These are phyloP conservation scores for Sciurus niger DNA, from an alignment of 2,113 vertebrate species.

Conservation along the genomic window DNA sequence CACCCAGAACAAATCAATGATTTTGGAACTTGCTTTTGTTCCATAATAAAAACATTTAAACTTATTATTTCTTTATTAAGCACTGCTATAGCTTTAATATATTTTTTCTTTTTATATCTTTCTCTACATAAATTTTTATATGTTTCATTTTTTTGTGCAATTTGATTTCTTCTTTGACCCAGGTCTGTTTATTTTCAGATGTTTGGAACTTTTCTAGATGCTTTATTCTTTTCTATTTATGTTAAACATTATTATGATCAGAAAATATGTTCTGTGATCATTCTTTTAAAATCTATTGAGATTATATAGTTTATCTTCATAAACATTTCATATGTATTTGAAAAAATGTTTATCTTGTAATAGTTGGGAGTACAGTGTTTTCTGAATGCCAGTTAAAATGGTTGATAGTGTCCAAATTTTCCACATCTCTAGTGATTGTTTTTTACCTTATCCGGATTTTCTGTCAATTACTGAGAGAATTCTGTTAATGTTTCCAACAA, in stretches of 20 bases:
- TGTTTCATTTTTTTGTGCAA: not conserved
- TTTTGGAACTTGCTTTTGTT: not conserved
- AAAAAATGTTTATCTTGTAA: not conserved
- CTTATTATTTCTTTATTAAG: not conserved
- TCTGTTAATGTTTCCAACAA: not conserved
- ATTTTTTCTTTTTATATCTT: not conserved
- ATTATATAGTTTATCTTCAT: not conserved
- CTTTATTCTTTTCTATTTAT: not conserved
- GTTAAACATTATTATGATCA: not conserved
- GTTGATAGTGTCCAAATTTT: not conserved
- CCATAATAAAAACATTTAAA: not conserved
- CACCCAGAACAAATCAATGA: not conserved
- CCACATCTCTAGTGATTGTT: not conserved
- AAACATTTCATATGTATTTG: not conserved
- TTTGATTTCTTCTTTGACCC: conserved; percentile 35
- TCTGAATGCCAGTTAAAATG: not conserved
- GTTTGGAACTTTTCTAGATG: not conserved
- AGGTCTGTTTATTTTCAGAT: not conserved
- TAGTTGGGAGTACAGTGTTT: not conserved
- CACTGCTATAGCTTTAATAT: not conserved
- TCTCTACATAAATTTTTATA: not conserved
- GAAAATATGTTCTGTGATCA: not conserved
- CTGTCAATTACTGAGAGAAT: not conserved
- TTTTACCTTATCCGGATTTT: not conserved
- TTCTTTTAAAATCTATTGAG: conserved; percentile 1